Percentiles rank a stretch among this genome's conserved stretches.
Conservation (phyloP, 2,113 vertebrate genomes). For the Anoplopoma fimbria region DNA sequence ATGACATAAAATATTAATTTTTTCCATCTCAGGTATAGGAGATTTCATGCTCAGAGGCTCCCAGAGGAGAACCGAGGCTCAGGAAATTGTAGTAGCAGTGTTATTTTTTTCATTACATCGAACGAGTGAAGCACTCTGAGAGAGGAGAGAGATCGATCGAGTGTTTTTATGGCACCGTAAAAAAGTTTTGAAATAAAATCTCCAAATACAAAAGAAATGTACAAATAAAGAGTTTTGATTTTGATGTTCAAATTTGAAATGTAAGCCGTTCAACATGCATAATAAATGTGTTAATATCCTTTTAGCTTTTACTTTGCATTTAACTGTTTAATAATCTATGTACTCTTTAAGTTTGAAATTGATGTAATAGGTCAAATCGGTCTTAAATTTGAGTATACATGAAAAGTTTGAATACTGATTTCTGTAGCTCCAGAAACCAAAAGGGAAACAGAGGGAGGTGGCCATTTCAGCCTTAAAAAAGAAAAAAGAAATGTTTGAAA, state of each 20-base stretch:
- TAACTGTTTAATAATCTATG: not conserved
- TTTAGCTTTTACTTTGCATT: not conserved
- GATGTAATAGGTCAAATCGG: not conserved
- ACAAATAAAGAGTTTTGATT: not conserved
- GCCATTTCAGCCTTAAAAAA: not conserved
- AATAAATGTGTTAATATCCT: not conserved
- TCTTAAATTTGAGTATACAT: not conserved
- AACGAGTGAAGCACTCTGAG: slow-evolving; percentile 1
- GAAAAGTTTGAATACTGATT: not conserved
- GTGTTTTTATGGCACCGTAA: not conserved
- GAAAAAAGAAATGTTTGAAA: not conserved
- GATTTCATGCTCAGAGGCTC: slow-evolving; percentile 50
- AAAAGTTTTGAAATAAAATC: not conserved
- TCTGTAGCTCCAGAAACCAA: not conserved
- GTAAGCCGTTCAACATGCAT: not conserved
- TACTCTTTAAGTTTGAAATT: not conserved
- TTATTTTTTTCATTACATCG: slow-evolving; percentile 39
- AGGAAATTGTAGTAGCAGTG: slow-evolving; percentile 48
- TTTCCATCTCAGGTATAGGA: slow-evolving; percentile 31
- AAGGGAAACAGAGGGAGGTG: not conserved
- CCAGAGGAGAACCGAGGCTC: slow-evolving; percentile 15
- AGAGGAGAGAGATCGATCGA: not conserved
- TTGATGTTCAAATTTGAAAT: not conserved
- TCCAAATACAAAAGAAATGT: not conserved
- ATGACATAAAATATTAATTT: slow-evolving; percentile 55